Evolutionary conservation across 2,888 invertebrate genomes (phyloP).

Genomic region (Aleiodes testaceus): DNA sequence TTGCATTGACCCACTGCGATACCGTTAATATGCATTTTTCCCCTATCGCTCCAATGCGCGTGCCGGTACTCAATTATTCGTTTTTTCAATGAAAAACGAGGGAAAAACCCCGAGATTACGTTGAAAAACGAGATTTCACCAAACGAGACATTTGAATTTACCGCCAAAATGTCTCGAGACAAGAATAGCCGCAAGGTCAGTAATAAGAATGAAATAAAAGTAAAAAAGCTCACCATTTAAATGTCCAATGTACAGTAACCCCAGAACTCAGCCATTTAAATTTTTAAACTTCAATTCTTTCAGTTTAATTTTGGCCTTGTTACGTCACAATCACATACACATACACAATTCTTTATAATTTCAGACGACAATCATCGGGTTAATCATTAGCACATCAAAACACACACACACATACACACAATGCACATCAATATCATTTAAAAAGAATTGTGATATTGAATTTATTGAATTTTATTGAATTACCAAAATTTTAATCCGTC

Average conservation of each 20-base stretch:
- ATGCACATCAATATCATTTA: neutral
- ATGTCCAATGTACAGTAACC: constrained; percentile 56
- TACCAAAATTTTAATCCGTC: no score
- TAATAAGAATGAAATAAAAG: constrained; percentile 34
- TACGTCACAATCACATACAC: constrained; percentile 67
- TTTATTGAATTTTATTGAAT: no score
- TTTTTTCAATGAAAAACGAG: neutral
- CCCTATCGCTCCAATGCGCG: constrained; percentile 11
- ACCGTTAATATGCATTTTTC: constrained; percentile 38
- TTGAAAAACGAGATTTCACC: no score
- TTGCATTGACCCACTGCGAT: constrained; percentile 66
- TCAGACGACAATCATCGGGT: no score
- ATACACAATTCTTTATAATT: constrained; percentile 5
- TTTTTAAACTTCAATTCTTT: constrained; percentile 64
- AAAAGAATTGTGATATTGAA: no score
- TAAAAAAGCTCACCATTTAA: constrained; percentile 65
- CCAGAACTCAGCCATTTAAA: constrained; percentile 47
- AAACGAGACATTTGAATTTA: no score
- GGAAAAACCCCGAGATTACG: no score
- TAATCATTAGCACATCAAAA: neutral
- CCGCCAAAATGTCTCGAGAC: no score
- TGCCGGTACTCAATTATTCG: constrained; percentile 1
- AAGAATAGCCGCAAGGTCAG: constrained; percentile 22
- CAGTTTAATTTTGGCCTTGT: constrained; percentile 57
- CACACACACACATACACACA: no score